Conservation (phyloP, 2,797 vertebrate species). For the Melanotaenia nigrans region DNA sequence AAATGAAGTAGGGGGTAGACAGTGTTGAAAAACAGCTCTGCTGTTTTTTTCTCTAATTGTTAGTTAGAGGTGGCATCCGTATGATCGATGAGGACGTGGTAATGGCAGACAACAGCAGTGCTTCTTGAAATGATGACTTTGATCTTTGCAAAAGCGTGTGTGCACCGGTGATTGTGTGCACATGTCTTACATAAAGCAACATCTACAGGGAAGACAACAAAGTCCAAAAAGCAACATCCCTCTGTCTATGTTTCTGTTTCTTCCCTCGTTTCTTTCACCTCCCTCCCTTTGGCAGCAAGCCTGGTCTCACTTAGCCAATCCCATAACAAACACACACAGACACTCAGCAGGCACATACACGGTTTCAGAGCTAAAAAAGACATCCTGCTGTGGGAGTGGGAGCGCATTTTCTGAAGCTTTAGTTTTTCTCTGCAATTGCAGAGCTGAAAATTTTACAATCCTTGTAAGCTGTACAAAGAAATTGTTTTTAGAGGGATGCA, state of each 20-base stretch:
- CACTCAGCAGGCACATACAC: conserved; percentile 55
- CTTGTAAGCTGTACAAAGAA: conserved; percentile 47
- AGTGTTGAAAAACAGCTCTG: conserved; percentile 14
- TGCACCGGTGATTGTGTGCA: conserved; percentile 3
- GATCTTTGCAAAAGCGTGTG: conserved; percentile 34
- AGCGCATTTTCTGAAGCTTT: conserved; percentile 70
- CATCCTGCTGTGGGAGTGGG: conserved; percentile 71
- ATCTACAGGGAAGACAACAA: conserved; percentile 62
- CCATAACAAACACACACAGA: conserved; percentile 68
- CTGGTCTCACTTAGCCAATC: conserved; percentile 71
- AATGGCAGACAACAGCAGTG: conserved; percentile 43
- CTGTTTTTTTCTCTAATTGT: conserved; percentile 41
- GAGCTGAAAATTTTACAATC: conserved; percentile 51
- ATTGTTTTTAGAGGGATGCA: conserved; percentile 47
- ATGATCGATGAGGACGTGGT: conserved; percentile 55
- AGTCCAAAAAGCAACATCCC: conserved; percentile 59
- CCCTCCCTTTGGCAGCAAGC: conserved; percentile 63
- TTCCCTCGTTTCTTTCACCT: conserved; percentile 58
- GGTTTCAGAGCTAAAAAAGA: conserved; percentile 72
- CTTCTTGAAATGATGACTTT: conserved; percentile 52
- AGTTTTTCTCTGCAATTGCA: conserved; percentile 58
- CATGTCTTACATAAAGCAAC: conserved; percentile 22
- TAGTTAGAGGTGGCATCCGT: conserved; percentile 50
- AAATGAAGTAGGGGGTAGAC: conserved; percentile 29
- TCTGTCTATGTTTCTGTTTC: conserved; percentile 44